Conservation (phyloP, 2,888 invertebrate species). For the Agrochola circellaris region DNA sequence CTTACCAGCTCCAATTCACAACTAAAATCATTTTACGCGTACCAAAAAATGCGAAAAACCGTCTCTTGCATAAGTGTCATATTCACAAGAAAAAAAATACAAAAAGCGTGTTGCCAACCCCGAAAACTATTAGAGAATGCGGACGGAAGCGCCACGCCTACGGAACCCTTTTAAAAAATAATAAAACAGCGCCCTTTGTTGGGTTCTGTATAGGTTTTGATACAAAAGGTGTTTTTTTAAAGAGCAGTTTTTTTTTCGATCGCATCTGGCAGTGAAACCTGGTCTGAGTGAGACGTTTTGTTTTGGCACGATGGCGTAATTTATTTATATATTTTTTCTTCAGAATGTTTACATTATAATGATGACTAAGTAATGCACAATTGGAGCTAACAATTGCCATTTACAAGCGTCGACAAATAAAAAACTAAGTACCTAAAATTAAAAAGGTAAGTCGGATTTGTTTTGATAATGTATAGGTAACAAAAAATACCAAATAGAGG, state of each 20-base stretch:
- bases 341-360: no score
- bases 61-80: conserved; percentile 74
- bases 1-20: conserved; percentile 19
- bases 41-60: conserved; percentile 61
- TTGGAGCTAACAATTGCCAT: not conserved
- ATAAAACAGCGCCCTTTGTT: conserved; percentile 71
- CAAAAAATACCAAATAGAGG: no score
- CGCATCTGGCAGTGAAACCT: conserved; percentile 64
- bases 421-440: not conserved
- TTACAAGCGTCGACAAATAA: not conserved
- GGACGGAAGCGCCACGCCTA: conserved; percentile 78
- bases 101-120: conserved; percentile 71
- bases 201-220: conserved; percentile 67
- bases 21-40: conserved; percentile 40
- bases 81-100: conserved; percentile 68
- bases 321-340: not conserved
- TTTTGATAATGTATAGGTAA: no score
- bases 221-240: conserved; percentile 71
- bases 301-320: conserved; percentile 3
- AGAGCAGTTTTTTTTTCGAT: conserved; percentile 45
- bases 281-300: conserved; percentile 25
- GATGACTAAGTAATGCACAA: not conserved
- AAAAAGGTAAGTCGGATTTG: no score
- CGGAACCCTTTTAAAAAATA: conserved; percentile 81
- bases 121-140: conserved; percentile 72